These are phyloP conservation scores for Brachirus orientalis DNA, from an alignment of 2,113 vertebrate species.

Conservation along the genomic window DNA sequence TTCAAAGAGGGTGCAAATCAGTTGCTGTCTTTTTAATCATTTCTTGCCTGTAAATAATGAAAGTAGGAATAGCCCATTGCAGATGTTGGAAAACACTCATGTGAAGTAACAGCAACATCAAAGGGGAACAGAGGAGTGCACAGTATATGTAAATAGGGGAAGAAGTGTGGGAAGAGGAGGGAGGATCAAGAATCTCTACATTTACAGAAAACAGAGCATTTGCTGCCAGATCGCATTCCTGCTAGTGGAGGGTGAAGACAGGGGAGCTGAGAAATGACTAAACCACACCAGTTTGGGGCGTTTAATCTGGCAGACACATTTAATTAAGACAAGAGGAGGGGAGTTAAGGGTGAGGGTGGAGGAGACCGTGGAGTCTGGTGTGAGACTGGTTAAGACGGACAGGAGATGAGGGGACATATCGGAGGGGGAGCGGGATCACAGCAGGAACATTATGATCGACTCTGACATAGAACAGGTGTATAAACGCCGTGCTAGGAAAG, in stretches of 20 bases:
- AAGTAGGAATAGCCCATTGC: conserved; percentile 29
- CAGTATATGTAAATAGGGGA: conserved; percentile 84
- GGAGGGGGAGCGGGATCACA: conserved; percentile 88
- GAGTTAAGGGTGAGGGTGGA: neutral
- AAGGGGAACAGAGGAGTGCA: conserved; percentile 82
- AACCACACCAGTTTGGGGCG: conserved; percentile 90
- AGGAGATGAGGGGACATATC: conserved; percentile 90
- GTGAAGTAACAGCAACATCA: conserved; percentile 94
- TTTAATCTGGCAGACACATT: conserved; percentile 95
- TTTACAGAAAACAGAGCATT: conserved; percentile 85
- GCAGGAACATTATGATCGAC: conserved; percentile 93
- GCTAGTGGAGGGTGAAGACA: conserved; percentile 90
- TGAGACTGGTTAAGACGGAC: conserved; percentile 91
- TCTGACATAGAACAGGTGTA: conserved; percentile 94
- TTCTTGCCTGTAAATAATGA: conserved; percentile 33
- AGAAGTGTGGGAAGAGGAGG: conserved; percentile 71
- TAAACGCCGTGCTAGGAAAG: conserved; percentile 94
- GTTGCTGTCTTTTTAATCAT: conserved; percentile 5
- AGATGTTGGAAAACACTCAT: conserved; percentile 83
- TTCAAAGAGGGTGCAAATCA: conserved; percentile 32
- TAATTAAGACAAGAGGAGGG: conserved; percentile 69
- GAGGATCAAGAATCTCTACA: conserved; percentile 74
- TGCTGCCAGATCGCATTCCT: conserved; percentile 93
- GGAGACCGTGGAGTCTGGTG: conserved; percentile 85
- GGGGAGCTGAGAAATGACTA: conserved; percentile 86